A percentile compares a stretch with the other conserved stretches of the same genome.
phyloP scores from a whole-genome alignment of 2,797 vertebrate species.

The Tympanoctomys barrerae region DNA sequence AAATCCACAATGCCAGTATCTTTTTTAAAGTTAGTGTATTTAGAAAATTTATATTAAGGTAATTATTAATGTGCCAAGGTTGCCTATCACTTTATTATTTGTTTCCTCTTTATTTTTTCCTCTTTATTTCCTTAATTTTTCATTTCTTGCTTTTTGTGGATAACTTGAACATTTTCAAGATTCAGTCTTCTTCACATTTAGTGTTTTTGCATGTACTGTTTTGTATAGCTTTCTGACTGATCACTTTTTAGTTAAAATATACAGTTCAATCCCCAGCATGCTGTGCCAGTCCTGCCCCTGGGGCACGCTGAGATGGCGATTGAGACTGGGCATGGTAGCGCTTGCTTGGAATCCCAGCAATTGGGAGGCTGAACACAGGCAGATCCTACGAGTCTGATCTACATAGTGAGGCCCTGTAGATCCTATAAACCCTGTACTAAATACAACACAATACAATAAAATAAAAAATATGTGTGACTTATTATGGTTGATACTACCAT shows the following conservation, averaged over 20 bases:
- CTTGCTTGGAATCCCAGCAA: too few relatives aligned
- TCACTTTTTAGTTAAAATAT: not conserved
- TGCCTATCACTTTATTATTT: slow-evolving; percentile 9
- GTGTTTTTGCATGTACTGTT: not conserved
- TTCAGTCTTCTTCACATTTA: slow-evolving; percentile 33
- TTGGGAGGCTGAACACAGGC: too few relatives aligned
- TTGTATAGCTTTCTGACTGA: slow-evolving; percentile 19
- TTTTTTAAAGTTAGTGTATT: not conserved
- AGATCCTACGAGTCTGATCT: too few relatives aligned
- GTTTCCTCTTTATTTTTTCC: slow-evolving; percentile 19
- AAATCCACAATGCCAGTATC: not conserved
- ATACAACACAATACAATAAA: too few relatives aligned
- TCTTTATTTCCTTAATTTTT: not conserved
- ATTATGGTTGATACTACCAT: not conserved
- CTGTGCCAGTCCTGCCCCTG: too few relatives aligned
- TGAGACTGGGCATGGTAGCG: too few relatives aligned
- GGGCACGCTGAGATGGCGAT: too few relatives aligned
- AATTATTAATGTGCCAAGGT: not conserved
- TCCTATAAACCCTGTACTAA: too few relatives aligned
- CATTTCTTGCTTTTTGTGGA: slow-evolving; percentile 31
- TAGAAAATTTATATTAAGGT: not conserved
- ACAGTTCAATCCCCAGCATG: too few relatives aligned
- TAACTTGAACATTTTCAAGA: slow-evolving; percentile 16
- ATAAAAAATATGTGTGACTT: not conserved
- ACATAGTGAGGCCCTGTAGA: too few relatives aligned